A percentile compares a stretch with the other conserved stretches of the same genome.
Conservation (phyloP, 2,113 vertebrate genomes). For the Miniopterus natalensis region DNA sequence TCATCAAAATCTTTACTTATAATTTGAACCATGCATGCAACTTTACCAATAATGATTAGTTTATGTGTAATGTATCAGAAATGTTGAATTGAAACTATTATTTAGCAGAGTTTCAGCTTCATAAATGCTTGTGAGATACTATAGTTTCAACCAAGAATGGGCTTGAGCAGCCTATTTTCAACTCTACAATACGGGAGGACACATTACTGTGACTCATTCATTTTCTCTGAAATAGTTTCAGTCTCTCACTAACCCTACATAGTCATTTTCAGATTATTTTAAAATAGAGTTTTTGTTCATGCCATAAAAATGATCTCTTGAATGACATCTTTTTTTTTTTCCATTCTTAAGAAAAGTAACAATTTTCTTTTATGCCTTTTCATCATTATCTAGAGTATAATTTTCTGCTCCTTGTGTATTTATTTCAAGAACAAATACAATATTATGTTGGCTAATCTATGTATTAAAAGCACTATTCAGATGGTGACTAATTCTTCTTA, state of each 20-base stretch:
- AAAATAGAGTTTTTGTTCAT: conserved; percentile 43
- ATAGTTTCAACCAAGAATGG: not conserved
- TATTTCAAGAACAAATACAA: conserved; percentile 39
- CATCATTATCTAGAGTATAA: not conserved
- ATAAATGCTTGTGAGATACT: not conserved
- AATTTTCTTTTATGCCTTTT: conserved; percentile 53
- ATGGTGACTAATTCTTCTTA: not conserved
- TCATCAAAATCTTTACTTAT: not conserved
- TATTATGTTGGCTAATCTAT: not conserved
- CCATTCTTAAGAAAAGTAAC: not conserved
- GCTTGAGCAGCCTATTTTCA: not conserved
- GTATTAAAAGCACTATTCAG: not conserved
- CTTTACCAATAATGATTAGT: not conserved
- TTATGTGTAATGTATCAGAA: not conserved
- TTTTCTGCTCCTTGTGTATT: not conserved
- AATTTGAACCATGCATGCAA: not conserved
- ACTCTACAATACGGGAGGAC: not conserved
- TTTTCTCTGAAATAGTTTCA: conserved; percentile 57
- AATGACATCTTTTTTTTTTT: not conserved
- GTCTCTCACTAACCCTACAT: not conserved
- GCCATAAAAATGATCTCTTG: conserved; percentile 32
- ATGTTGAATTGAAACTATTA: not conserved
- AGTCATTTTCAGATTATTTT: conserved; percentile 45
- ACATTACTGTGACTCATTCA: not conserved
- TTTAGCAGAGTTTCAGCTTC: not conserved